Evolutionary conservation across 2,797 vertebrate species (phyloP).

Genomic region (Hydrolagus colliei): DNA sequence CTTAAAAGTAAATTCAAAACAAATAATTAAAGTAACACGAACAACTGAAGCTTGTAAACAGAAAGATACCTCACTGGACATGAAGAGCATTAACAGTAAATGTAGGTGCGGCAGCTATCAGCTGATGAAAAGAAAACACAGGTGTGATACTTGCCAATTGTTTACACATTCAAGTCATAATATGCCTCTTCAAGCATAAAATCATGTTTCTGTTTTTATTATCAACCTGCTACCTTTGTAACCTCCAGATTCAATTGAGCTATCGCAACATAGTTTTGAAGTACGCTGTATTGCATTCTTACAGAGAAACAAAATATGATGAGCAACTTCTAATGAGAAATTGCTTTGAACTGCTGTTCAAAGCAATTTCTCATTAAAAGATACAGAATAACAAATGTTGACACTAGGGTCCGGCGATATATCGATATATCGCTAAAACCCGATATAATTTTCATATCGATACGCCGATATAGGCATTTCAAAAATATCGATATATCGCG

Average conservation of each 20-base stretch:
- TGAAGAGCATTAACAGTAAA: not conserved
- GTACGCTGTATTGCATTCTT: not conserved
- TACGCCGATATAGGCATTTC: no score
- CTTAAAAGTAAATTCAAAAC: not conserved
- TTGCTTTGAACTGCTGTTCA: no score
- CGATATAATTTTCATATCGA: no score
- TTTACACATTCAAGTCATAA: not conserved
- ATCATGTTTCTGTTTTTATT: not conserved
- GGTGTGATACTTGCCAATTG: not conserved
- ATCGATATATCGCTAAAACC: no score
- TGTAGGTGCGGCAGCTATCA: no score
- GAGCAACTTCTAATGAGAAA: not conserved
- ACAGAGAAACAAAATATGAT: not conserved
- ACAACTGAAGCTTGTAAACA: not conserved
- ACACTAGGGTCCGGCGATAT: no score
- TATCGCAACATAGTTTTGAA: not conserved
- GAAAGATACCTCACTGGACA: not conserved
- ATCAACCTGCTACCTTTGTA: not conserved
- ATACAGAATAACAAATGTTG: not conserved
- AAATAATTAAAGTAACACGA: not conserved
- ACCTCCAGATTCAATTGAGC: not conserved
- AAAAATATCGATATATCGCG: no score
- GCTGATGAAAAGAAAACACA: no score
- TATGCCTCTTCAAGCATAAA: not conserved
- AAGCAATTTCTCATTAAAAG: not conserved